These are phyloP conservation scores for Steinernema carpocapsae DNA, from an alignment of 2,888 invertebrate genomes.

Conservation along the genomic window DNA sequence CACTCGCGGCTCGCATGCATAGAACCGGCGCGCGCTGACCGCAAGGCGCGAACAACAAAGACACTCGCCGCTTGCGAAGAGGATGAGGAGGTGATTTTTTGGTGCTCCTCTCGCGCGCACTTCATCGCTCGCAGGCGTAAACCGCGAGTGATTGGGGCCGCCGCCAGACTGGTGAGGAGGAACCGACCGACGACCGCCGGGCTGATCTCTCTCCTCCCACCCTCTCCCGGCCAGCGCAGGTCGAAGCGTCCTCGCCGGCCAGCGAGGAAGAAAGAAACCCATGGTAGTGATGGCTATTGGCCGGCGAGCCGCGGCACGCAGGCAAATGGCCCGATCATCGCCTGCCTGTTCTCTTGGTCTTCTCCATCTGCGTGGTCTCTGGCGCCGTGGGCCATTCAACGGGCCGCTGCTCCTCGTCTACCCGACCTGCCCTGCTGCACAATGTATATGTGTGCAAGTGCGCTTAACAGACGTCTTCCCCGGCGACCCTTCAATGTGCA, in stretches of 20 bases:
- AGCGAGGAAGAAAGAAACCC: not conserved
- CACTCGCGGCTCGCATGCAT: not conserved
- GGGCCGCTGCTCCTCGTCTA: not conserved
- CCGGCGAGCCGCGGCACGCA: too few relatives aligned
- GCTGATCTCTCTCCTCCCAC: not conserved
- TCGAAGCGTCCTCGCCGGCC: not conserved
- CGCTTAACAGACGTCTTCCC: not conserved
- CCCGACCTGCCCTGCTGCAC: not conserved
- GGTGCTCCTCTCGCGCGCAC: not conserved
- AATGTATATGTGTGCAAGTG: not conserved
- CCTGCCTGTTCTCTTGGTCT: not conserved
- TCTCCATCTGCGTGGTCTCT: too few relatives aligned
- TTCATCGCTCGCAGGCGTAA: not conserved
- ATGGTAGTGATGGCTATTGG: not conserved
- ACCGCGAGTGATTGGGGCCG: slow-evolving; percentile 9
- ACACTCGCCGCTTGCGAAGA: too few relatives aligned
- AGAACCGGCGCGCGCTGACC: not conserved
- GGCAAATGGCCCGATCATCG: not conserved
- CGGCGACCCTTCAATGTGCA: slow-evolving; percentile 19
- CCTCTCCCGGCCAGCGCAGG: not conserved
- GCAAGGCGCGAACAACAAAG: not conserved
- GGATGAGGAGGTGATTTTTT: not conserved
- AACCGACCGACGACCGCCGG: not conserved
- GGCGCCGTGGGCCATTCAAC: too few relatives aligned
- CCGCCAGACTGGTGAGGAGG: not conserved